These are phyloP conservation scores for Hydractinia echinata DNA, from an alignment of 30 jellyfish, hydroid and myxozoan genomes.

Conservation along the genomic window DNA sequence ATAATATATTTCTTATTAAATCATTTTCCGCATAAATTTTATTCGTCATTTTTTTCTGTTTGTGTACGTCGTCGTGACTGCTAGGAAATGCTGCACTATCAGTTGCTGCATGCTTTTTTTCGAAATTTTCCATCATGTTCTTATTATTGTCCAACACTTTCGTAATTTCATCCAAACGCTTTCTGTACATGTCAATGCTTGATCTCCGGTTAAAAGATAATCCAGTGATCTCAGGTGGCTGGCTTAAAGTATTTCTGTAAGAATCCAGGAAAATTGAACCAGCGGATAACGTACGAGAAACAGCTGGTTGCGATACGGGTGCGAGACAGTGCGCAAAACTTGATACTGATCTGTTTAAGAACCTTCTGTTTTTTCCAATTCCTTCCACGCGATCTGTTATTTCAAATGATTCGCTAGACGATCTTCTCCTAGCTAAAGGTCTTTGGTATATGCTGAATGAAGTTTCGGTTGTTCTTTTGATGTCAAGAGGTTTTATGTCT, in stretches of 20 bases:
- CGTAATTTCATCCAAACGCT: conserved; percentile 19
- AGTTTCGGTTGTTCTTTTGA: neutral
- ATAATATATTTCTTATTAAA: neutral
- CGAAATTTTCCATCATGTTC: neutral
- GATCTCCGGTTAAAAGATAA: neutral
- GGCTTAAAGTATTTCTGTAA: neutral
- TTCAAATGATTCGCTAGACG: neutral
- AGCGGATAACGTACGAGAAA: neutral
- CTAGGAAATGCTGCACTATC: neutral
- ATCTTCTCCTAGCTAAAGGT: neutral
- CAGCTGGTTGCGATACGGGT: neutral
- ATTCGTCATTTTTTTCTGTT: neutral
- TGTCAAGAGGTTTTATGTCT: neutral
- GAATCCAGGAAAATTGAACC: neutral
- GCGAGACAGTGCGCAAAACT: too few species aligned
- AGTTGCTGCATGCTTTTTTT: neutral
- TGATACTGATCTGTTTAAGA: neutral
- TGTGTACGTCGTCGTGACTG: neutral
- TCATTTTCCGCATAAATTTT: conserved; percentile 15
- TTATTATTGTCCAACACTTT: conserved; percentile 12
- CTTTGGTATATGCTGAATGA: neutral
- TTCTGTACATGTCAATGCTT: conserved; percentile 12
- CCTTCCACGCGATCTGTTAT: conserved; percentile 3
- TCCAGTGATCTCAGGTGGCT: neutral
- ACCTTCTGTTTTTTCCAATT: neutral